Evolutionary conservation across 23 tunicate genomes (phyloP), one percentile per base, ranked within the genome.

Genomic region (Pegea sp.): DNA sequence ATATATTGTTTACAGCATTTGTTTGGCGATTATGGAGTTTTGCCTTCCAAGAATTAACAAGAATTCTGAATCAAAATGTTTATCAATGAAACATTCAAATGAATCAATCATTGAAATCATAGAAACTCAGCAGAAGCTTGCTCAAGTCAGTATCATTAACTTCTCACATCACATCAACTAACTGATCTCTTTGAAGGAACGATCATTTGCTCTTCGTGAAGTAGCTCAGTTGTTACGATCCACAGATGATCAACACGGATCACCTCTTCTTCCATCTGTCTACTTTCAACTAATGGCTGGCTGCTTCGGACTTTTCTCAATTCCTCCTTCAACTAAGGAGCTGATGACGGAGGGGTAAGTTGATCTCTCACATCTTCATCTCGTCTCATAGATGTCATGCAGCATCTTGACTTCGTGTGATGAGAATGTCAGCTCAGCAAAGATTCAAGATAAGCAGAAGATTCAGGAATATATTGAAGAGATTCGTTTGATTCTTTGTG

Each of bases 221-320:
- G 64, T 72, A n/a, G 49, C 58, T 4, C 64, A 67, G 26, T 46
- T 72, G 20, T 44, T 72, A 21, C 30, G 22, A 3, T 57, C 70
- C 1, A 30, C 52, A 2, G 80, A 57, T 22, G 2, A 26, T 24
- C 57, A 54, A 16, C 31, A 48, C 62, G 60, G 52, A 44, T 69
- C 29, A 21, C 57, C 46, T 1, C 56, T 72, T 25, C 59, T 72
- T 11, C 64, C 80, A 1, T 66, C 70, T 6, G 93, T 60, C 2
- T 66, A 70, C 60, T 62, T 81, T 57, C 71, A 77, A 20, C 64
- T 81, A 24, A 52, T 81, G 74, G 56, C 60, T 29, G 75, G 93
- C 24, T 79, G 93, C 54, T 79, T 79, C 33, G 93, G 93, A 24
- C 42, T 79, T 19, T 69, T 67, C 31, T 59, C 81, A 43, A 54